Evolutionary conservation across 1,140 invertebrate species (phyloP).

Genomic region (Armadillidium nasatum): DNA sequence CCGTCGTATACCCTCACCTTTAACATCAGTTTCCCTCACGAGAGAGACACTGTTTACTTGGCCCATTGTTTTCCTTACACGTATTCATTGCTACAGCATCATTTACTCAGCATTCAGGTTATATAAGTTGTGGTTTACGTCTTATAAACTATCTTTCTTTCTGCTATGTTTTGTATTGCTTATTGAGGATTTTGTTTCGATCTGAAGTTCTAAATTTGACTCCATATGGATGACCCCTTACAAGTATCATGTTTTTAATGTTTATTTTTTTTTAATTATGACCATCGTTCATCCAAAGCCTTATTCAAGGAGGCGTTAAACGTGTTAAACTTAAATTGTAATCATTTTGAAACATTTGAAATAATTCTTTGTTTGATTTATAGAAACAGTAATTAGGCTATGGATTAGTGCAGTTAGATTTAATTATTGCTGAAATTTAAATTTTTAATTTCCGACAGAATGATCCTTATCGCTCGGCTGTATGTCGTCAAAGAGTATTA

Average conservation of each 20-base stretch:
- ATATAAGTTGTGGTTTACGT: slow-evolving; percentile 4
- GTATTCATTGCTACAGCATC: slow-evolving; percentile 72
- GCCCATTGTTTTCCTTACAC: slow-evolving; percentile 97
- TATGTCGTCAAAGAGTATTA: slow-evolving; percentile 70
- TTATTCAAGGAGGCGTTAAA: no score
- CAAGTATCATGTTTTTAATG: no score
- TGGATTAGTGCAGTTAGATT: no score
- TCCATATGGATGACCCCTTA: no score
- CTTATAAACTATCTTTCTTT: not conserved
- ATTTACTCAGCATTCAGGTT: slow-evolving; percentile 52
- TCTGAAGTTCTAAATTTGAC: no score
- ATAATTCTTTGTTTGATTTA: no score
- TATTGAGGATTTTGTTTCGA: not conserved
- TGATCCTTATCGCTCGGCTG: slow-evolving; percentile 72
- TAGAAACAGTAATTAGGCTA: no score
- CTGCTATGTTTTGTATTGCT: not conserved
- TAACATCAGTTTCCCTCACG: slow-evolving; percentile 83
- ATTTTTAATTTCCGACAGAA: slow-evolving; percentile 51
- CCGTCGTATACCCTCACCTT: slow-evolving; percentile 82
- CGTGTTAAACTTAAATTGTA: no score
- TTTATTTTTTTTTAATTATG: no score
- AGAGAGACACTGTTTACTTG: slow-evolving; percentile 85
- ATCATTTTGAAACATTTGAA: no score
- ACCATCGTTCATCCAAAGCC: no score
- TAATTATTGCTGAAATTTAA: not conserved